A percentile compares a stretch with the other conserved stretches of the same genome.
Evolutionary conservation across 2,888 invertebrate species (phyloP).

Genomic region (Drosophila borborema): DNA sequence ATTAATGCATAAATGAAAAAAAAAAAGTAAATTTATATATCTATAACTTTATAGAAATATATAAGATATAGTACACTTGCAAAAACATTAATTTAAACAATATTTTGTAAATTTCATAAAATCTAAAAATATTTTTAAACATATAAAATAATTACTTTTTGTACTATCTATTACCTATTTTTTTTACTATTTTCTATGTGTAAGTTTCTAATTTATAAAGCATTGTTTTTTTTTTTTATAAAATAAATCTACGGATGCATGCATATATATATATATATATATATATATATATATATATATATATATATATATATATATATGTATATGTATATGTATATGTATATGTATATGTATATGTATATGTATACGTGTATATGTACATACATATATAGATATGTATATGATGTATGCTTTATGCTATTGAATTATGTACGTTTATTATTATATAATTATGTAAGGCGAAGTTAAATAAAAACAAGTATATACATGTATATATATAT

Average conservation of each 20-base stretch:
- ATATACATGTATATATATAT: slow-evolving; percentile 5
- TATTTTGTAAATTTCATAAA: slow-evolving; percentile 65
- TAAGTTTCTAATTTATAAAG: slow-evolving; percentile 57
- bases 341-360: slow-evolving; percentile 4
- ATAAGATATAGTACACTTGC: slow-evolving; percentile 44
- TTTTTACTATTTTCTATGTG: slow-evolving; percentile 43
- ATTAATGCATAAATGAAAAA: slow-evolving; percentile 22
- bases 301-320: too few relatives aligned
- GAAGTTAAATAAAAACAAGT: slow-evolving; percentile 16
- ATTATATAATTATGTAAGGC: slow-evolving; percentile 44
- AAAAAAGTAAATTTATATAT: slow-evolving; percentile 23
- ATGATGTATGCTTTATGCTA: slow-evolving; percentile 31
- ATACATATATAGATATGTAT: slow-evolving; percentile 9
- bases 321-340: slow-evolving; percentile 8
- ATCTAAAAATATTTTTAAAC: slow-evolving; percentile 26
- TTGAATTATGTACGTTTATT: slow-evolving; percentile 61
- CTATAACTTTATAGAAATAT: slow-evolving; percentile 2
- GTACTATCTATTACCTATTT: slow-evolving; percentile 36
- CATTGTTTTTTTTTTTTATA: slow-evolving; percentile 46
- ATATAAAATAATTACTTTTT: slow-evolving; percentile 44
- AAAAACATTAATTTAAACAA: slow-evolving; percentile 56
- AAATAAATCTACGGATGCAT: slow-evolving; percentile 9
- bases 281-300: neutral
- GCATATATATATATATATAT: neutral
- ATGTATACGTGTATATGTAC: slow-evolving; percentile 1